A percentile compares a stretch with the other conserved stretches of the same genome.
phyloP scores from a whole-genome alignment of 2,888 invertebrate genomes.

The Tortrix viridana region DNA sequence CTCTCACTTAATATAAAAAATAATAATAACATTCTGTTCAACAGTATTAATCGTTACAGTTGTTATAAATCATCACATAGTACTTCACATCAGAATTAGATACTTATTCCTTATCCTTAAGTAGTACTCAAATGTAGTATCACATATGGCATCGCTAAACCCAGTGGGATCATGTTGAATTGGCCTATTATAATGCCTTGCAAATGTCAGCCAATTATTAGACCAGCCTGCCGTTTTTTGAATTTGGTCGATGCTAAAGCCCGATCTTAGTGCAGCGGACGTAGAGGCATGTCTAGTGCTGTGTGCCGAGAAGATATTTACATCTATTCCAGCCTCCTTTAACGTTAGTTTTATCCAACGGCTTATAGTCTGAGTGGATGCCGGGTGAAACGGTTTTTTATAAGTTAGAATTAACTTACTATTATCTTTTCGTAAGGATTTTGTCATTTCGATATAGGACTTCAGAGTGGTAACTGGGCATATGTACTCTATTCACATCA shows the following conservation, averaged over 20 bases:
- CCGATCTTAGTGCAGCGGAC: conserved; percentile 17
- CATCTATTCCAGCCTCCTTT: conserved; percentile 1
- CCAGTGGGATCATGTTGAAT: no score
- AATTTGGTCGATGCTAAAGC: conserved; percentile 22
- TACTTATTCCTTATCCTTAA: no score
- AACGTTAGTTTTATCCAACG: conserved; percentile 14
- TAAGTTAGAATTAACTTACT: not conserved
- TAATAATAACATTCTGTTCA: no score
- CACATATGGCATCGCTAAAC: no score
- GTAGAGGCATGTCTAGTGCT: conserved; percentile 31
- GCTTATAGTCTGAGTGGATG: conserved; percentile 5
- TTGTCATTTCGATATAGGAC: not conserved
- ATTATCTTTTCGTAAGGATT: not conserved
- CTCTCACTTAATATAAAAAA: no score
- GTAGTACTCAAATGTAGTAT: no score
- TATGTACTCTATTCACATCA: not conserved
- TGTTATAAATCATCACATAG: no score
- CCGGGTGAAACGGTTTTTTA: conserved; percentile 5
- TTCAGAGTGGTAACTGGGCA: conserved; percentile 2
- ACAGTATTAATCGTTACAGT: no score
- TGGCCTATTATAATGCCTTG: conserved; percentile 14
- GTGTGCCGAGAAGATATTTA: conserved; percentile 17
- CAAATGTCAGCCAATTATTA: conserved; percentile 12
- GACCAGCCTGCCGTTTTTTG: conserved; percentile 33
- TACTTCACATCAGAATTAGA: no score